Base-by-base conservation (phyloP, 2,888 invertebrate genomes). In the Pollenia angustigena region DNA sequence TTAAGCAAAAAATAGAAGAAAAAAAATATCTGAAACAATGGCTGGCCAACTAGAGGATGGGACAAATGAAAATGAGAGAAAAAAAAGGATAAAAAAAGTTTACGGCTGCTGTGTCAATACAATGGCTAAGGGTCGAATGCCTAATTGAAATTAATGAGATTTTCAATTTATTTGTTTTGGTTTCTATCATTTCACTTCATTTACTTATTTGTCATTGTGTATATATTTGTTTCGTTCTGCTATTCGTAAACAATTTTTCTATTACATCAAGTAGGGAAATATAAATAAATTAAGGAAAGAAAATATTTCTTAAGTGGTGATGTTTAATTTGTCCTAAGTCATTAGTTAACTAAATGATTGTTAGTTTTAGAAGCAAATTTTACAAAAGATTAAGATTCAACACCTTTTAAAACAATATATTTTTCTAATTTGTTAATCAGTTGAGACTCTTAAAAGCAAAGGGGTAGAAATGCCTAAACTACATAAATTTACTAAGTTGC, bases 121-220 rank as follows among this genome's bases (percentile, higher is more conserved):
- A 78, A 81, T 32, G 32, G 32, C 66, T 54, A 72, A 74, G 85
- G 87, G 87, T 87, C 87, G 81, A 87, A 84, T 81, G 81, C 69
- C 85, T 87, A 87, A 87, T 87, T 87, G 87, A 87, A 87, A 87
- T 87, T 87, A 87, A 87, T 87, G 87, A 87, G 84, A 87, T 87
- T 87, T 87, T 85, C 85, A 78, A 85, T 87, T 87, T 87, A 84
- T 84, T 87, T 81, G 84, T 66, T 84, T 84, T 81, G 87, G 78
- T 87, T 87, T 78, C 54, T 81, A 68, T 32, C 54, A 69, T 76
- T 75, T 75, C 64, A 68, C 48, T 72, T 16, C 18, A 18, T 32
- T 83, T 64, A 42, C 16, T 69, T 62, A 16, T 40, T 44, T 68
- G 50, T 79, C 42, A 12, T 18, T 74, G 1, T 23, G 32, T 32